Evolutionary conservation across 2,888 invertebrate species (phyloP).

Genomic region (Ctena decussata): DNA sequence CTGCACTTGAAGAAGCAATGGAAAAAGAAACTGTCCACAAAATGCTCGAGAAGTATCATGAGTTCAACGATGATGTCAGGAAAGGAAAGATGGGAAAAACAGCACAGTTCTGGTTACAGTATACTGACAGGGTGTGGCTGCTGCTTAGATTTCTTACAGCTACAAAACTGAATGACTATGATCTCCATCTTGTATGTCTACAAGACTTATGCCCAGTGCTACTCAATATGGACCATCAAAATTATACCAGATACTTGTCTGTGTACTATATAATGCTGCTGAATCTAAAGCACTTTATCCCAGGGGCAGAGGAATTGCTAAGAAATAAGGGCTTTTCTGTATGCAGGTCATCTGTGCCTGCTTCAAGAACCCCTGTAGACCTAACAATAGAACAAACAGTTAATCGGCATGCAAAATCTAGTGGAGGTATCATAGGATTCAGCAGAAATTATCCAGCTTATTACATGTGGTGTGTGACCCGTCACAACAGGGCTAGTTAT

Average conservation of each 20-base stretch:
- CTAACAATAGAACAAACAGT: neutral
- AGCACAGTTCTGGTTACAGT: slow-evolving; percentile 53
- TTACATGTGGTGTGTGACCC: neutral
- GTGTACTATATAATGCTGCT: slow-evolving; percentile 39
- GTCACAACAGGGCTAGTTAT: neutral
- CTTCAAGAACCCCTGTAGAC: neutral
- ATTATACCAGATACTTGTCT: slow-evolving; percentile 55
- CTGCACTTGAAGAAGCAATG: too few relatives aligned
- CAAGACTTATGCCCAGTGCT: slow-evolving; percentile 45
- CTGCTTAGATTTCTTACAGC: slow-evolving; percentile 41
- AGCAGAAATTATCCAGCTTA: neutral
- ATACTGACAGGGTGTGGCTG: slow-evolving; percentile 38
- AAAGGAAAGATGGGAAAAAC: slow-evolving; percentile 43
- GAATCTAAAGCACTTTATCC: slow-evolving; percentile 34
- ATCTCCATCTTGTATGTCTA: slow-evolving; percentile 35
- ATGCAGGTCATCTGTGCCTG: slow-evolving; percentile 39
- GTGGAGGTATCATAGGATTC: neutral
- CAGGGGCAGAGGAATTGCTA: slow-evolving; percentile 44
- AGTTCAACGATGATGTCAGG: too few relatives aligned
- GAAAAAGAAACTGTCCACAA: neutral
- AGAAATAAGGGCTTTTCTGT: slow-evolving; percentile 48
- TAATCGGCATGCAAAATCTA: neutral
- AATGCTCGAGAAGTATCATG: slow-evolving; percentile 11
- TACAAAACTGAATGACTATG: slow-evolving; percentile 54
- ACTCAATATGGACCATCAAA: slow-evolving; percentile 48